Conservation (phyloP, 2,888 invertebrate genomes). For the Erebia epiphron region DNA sequence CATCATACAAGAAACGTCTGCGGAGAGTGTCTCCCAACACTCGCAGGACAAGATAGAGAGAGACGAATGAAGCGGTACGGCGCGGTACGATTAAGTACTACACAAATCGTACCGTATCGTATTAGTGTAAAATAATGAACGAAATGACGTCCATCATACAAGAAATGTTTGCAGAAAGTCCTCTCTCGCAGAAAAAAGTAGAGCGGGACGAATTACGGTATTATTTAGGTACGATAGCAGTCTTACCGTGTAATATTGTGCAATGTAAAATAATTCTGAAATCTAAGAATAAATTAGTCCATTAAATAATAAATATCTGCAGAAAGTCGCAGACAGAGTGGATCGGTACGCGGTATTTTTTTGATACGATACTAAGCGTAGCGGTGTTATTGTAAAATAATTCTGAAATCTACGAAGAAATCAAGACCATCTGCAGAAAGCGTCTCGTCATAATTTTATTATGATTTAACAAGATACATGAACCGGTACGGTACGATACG, state of each 20-base stretch:
- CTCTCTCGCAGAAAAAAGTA: conserved; percentile 43
- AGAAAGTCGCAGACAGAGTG: conserved; percentile 48
- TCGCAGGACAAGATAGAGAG: conserved; percentile 41
- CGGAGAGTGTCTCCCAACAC: conserved; percentile 55
- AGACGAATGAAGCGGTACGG: conserved; percentile 21
- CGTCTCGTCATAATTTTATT: too few relatives aligned
- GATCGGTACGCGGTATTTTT: not conserved
- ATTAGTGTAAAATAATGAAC: conserved; percentile 66
- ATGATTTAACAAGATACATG: too few relatives aligned
- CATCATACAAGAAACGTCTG: conserved; percentile 58
- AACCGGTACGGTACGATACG: too few relatives aligned
- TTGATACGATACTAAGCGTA: not conserved
- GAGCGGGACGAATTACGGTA: not conserved
- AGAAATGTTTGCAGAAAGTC: conserved; percentile 55
- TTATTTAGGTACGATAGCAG: not conserved
- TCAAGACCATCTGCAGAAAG: not conserved
- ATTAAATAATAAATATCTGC: too few relatives aligned
- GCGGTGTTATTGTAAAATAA: too few relatives aligned
- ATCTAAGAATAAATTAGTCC: conserved; percentile 48
- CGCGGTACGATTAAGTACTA: not conserved
- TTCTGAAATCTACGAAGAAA: not conserved
- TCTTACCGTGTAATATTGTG: too few relatives aligned
- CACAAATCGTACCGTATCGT: not conserved
- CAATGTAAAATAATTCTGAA: conserved; percentile 62
- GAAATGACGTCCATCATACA: conserved; percentile 43